Evolutionary conservation across 1,140 invertebrate genomes (phyloP).

Genomic region (Drosophila melanogaster): DNA sequence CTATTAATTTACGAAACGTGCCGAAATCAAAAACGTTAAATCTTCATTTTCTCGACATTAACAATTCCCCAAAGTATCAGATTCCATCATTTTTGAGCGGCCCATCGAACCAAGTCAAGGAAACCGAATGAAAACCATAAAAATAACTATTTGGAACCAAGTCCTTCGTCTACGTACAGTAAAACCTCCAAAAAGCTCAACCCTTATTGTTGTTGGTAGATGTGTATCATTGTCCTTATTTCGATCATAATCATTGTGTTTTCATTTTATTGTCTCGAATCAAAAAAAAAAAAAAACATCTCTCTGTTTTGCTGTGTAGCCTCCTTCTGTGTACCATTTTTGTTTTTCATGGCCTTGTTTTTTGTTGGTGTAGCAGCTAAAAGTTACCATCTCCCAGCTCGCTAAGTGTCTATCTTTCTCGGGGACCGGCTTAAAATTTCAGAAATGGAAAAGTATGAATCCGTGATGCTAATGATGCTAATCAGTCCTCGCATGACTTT

Average conservation of each 20-base stretch:
- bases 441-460: slow-evolving; percentile 20
- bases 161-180: slow-evolving; percentile 61
- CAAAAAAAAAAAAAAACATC: slow-evolving; percentile 17
- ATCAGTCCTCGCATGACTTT: slow-evolving; percentile 37
- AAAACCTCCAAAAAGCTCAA: slow-evolving; percentile 53
- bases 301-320: slow-evolving; percentile 70
- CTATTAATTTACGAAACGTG: slow-evolving; percentile 14
- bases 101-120: slow-evolving; percentile 78
- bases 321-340: slow-evolving; percentile 24
- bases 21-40: slow-evolving; percentile 19
- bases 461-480: slow-evolving; percentile 17
- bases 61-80: slow-evolving; percentile 68
- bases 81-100: slow-evolving; percentile 85
- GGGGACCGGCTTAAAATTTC: neutral
- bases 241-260: slow-evolving; percentile 33
- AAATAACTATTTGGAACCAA: slow-evolving; percentile 52
- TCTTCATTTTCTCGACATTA: slow-evolving; percentile 38
- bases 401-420: slow-evolving; percentile 11
- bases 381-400: slow-evolving; percentile 3
- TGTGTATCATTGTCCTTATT: slow-evolving; percentile 67
- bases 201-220: slow-evolving; percentile 74
- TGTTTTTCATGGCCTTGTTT: slow-evolving; percentile 33
- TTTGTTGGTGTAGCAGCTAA: slow-evolving; percentile 27
- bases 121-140: slow-evolving; percentile 37
- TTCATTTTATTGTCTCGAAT: slow-evolving; percentile 1